Base-by-base conservation (phyloP, 1,140 invertebrate genomes). In the Trissolcus basalis region DNA sequence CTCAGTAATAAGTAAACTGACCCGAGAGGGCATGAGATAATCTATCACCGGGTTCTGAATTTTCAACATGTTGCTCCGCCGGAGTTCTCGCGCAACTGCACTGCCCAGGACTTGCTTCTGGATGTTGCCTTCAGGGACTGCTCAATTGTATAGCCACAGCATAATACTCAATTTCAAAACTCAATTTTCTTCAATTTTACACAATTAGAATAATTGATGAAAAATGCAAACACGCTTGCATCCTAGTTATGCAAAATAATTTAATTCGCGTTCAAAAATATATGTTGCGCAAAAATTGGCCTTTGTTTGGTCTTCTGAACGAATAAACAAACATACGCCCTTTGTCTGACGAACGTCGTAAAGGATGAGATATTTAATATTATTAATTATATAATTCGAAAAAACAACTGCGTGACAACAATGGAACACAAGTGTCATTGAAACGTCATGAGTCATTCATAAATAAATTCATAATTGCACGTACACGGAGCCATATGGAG, bases 1-100 rank as follows among this genome's bases (percentile, higher is more conserved):
- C 43, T 61, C 67, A 70, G 67, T 43, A 70, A 61, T 61, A 70
- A 70, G 51, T 70, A 63, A 70, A 54, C 35, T 70, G 67, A 70
- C 51, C 67, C 35, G 51, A 16, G 58, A 61, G 51, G 59, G 11
- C 44, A 61, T 70, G 43, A 54, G 58, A 61, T 60, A 56, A 70
- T 70, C 67, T 56, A 50, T 70, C 51, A 56, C 60, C 44, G 60
- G 19, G 45, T 63, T 55, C 32, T 55, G 27, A 61, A 70, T 70
- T 70, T 61, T 56, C 58, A 54, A 36, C 45, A 19, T 56, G 14
- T 61, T 15, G 43, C 44, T 70, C 15, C 10, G 9, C 32, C 27
- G 41, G 43, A 60, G 32, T 48, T 58, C 7, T 67, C 33, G 56
- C 56, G 45, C n/a, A n/a, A n/a, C n/a, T n/a, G n/a, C n/a, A 63